Evolutionary conservation across 2,888 invertebrate species (phyloP).

Genomic region (Chrysolina haemoptera): DNA sequence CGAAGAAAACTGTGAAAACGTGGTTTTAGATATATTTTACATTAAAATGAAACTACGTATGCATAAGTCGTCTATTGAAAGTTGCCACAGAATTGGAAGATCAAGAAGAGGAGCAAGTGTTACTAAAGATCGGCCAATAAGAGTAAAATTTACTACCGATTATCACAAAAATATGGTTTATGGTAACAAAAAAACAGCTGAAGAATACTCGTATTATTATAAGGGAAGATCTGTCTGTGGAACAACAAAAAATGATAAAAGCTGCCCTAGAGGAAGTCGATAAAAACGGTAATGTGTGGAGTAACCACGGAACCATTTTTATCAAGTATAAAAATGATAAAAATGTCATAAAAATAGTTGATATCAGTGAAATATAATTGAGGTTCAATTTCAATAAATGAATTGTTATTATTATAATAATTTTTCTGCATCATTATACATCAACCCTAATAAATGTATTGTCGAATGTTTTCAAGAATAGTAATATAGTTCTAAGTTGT

Average conservation of each 20-base stretch:
- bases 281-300: constrained; percentile 20
- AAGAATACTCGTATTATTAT: constrained; percentile 29
- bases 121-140: constrained; percentile 23
- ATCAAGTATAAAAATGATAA: constrained; percentile 27
- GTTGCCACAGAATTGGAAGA: background rate
- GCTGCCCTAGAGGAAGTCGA: constrained; percentile 26
- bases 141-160: constrained; percentile 17
- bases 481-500: too few species aligned
- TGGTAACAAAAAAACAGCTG: constrained; percentile 22
- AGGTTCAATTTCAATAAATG: too few species aligned
- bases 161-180: constrained; percentile 23
- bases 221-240: constrained; percentile 26
- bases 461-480: too few species aligned
- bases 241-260: constrained; percentile 28
- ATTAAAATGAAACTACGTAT: too few species aligned
- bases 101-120: too few species aligned
- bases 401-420: too few species aligned
- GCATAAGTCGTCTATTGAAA: background rate
- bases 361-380: constrained; percentile 19
- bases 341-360: too few species aligned
- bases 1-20: too few species aligned
- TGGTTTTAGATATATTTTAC: too few species aligned
- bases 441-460: too few species aligned
- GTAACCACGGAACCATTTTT: constrained; percentile 24
- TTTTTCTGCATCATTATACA: too few species aligned